phyloP scores from a whole-genome alignment of 2,888 invertebrate genomes.

The Papilio elwesi region DNA sequence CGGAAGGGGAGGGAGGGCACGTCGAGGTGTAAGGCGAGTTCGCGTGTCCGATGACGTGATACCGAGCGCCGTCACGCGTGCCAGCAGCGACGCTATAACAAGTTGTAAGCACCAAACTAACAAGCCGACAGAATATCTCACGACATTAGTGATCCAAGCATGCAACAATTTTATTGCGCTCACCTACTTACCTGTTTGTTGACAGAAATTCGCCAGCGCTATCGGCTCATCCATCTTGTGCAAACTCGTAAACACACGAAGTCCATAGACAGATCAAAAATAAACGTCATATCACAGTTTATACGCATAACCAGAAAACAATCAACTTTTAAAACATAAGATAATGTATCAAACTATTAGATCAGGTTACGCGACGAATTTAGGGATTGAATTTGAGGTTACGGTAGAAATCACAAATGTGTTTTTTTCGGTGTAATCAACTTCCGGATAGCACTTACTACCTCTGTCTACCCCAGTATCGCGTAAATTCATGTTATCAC shows the following conservation, averaged over 20 bases:
- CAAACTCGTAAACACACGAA: conserved; percentile 19
- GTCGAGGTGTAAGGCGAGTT: conserved; percentile 65
- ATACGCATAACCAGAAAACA: background rate
- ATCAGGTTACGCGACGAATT: no score
- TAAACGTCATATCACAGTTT: conserved; percentile 1
- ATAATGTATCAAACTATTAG: no score
- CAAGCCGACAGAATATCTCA: conserved; percentile 66
- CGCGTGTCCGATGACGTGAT: conserved; percentile 80
- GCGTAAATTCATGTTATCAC: background rate
- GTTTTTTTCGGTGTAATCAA: background rate
- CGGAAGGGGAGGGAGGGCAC: conserved; percentile 57
- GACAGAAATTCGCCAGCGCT: conserved; percentile 42
- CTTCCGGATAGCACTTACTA: background rate
- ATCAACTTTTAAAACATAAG: background rate
- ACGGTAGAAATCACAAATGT: background rate
- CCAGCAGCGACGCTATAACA: conserved; percentile 73
- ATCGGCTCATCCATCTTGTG: conserved; percentile 39
- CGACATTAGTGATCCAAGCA: conserved; percentile 56
- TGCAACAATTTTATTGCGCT: conserved; percentile 60
- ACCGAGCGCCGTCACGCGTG: conserved; percentile 76
- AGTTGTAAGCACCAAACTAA: conserved; percentile 74
- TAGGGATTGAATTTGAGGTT: no score
- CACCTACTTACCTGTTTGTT: conserved; percentile 43
- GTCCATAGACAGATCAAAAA: conserved; percentile 10
- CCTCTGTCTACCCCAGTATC: background rate